Percentiles rank a stretch among this genome's conserved stretches.
These are phyloP conservation scores for Bradysia coprophila DNA, from an alignment of 1,140 invertebrate genomes.

Conservation along the genomic window DNA sequence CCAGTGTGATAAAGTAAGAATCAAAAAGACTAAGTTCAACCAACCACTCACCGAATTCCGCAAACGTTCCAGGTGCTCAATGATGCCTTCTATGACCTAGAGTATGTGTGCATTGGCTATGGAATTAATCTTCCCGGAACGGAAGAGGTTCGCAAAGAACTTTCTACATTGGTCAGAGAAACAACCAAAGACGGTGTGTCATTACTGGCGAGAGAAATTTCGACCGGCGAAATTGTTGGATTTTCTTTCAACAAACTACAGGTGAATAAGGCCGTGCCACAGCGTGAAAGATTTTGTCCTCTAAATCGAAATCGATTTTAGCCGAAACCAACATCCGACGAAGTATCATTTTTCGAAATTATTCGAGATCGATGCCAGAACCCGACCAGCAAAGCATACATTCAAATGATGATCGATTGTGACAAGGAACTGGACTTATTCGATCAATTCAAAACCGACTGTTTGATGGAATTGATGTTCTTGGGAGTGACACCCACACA, in stretches of 20 bases:
- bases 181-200: not conserved
- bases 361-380: no score
- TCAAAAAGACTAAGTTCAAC: no score
- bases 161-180: not conserved
- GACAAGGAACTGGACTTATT: not conserved
- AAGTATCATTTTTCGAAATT: no score
- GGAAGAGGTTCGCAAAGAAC: not conserved
- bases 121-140: not conserved
- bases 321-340: no score
- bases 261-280: no score
- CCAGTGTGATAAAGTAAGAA: no score
- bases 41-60: no score
- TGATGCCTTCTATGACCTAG: not conserved
- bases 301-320: no score
- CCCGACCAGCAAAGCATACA: no score
- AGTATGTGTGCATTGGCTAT: not conserved
- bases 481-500: not conserved
- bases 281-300: no score
- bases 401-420: not conserved
- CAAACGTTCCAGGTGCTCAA: no score
- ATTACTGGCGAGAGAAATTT: not conserved
- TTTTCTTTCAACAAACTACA: not conserved
- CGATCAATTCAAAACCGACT: not conserved
- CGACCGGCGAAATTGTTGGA: not conserved
- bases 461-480: not conserved